These are phyloP conservation scores for Lepidocolaptes lacrymiger DNA, from an alignment of 2,797 vertebrate genomes.

Conservation along the genomic window DNA sequence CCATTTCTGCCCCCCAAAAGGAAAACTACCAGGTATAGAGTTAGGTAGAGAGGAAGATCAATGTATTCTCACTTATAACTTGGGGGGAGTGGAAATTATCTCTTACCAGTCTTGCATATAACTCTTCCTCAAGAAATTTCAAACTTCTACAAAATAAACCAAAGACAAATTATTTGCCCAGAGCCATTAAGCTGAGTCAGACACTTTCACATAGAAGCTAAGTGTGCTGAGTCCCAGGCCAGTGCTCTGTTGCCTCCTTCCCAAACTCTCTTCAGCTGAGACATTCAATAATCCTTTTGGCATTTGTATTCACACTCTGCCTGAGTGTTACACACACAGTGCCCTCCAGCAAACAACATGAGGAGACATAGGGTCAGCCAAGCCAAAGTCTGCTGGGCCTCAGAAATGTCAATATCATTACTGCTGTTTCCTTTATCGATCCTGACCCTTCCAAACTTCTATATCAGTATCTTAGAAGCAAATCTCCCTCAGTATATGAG, in stretches of 20 bases:
- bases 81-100: accelerated
- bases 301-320: neutral
- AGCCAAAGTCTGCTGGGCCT: neutral
- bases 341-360: neutral
- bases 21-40: neutral
- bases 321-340: neutral
- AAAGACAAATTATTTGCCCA: neutral
- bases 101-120: neutral
- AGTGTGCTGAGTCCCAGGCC: neutral
- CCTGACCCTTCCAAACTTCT: neutral
- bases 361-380: neutral
- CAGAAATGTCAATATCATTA: neutral
- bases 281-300: neutral
- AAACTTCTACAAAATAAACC: neutral
- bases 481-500: neutral
- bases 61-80: neutral
- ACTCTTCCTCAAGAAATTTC: neutral
- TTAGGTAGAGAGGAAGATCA: neutral
- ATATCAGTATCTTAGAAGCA: neutral
- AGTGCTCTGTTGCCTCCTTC: neutral
- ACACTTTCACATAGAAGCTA: neutral
- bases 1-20: neutral
- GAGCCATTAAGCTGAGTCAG: neutral
- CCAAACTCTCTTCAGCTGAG: neutral
- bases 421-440: neutral